Evolutionary conservation across 2,113 vertebrate genomes (phyloP), one percentile per base, ranked within the genome.

Genomic region (Pituophis catenifer): DNA sequence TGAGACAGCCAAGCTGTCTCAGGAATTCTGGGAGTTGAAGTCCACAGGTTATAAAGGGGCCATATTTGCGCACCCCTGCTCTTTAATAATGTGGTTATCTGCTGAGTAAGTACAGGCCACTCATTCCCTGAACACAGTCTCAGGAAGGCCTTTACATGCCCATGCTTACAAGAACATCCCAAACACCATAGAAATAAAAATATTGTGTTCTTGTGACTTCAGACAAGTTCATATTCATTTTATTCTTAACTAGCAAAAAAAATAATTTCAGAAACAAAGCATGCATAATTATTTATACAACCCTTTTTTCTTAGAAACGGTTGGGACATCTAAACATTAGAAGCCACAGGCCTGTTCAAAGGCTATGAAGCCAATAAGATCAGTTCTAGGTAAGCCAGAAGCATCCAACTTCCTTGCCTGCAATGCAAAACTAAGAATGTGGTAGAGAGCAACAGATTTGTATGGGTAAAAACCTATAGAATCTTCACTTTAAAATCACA

Each of bases 111-210:
- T 0, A 0, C 3, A 91, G 93, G 52, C 89, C 62, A n/a, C 70
- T 38, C 62, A 90, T 3, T 2, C 1, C 0, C 0, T 19, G 19
- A 85, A 44, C 38, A 91, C 13, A 65, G 53, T 58, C 86, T 65
- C 26, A 8, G 57, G 57, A 50, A 57, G 52, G 48, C 54, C 86
- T 91, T 89, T 86, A 85, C 29, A 24, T 94, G 89, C 11, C 89
- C 89, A 55, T 62, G 55, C 57, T 91, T 87, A 62, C 48, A 44
- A 53, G 58, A 57, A 54, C 19, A 8, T 59, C 23, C 26, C 0
- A 0, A 93, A 90, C 50, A 50, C 54, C 87, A 85, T 75, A 90
- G 88, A 81, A 94, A 93, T 92, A 90, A 19, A 94, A 95, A 92
- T 38, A 75, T 21, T 17, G n/a, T 10, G 17, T 65, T 93, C 17